These are phyloP conservation scores for Leucopsar rothschildi DNA, from an alignment of 2,113 vertebrate species.

Conservation along the genomic window DNA sequence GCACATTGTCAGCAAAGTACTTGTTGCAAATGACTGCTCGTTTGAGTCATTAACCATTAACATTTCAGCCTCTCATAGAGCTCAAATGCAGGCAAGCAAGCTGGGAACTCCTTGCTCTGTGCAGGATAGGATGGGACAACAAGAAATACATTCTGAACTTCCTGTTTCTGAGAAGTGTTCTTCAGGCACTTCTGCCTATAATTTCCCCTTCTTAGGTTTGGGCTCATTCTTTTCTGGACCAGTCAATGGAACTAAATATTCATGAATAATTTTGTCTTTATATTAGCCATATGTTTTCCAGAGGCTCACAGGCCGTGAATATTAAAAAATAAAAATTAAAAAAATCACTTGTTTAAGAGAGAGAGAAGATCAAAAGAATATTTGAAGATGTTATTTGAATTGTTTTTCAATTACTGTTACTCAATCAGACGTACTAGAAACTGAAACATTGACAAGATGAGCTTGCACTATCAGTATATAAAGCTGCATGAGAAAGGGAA, in stretches of 20 bases:
- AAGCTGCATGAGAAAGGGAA: neutral
- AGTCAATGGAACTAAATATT: neutral
- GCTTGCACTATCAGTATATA: neutral
- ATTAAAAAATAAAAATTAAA: neutral
- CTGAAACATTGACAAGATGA: neutral
- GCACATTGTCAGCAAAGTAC: neutral
- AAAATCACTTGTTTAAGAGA: neutral
- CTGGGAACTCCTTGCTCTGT: neutral
- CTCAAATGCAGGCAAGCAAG: neutral
- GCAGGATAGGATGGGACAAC: neutral
- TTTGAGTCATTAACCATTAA: neutral
- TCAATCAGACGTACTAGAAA: neutral
- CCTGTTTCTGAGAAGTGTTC: neutral
- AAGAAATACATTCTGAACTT: neutral
- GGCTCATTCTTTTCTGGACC: neutral
- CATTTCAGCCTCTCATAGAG: neutral
- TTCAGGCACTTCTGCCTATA: neutral
- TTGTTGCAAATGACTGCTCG: accelerated
- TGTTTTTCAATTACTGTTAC: neutral
- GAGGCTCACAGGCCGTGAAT: neutral
- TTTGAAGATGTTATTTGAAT: neutral
- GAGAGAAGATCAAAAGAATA: neutral
- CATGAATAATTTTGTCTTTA: neutral
- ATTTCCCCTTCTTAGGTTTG: neutral
- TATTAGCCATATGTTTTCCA: neutral